phyloP scores from a whole-genome alignment of 2,797 vertebrate genomes.

The Centropyge bicolor region DNA sequence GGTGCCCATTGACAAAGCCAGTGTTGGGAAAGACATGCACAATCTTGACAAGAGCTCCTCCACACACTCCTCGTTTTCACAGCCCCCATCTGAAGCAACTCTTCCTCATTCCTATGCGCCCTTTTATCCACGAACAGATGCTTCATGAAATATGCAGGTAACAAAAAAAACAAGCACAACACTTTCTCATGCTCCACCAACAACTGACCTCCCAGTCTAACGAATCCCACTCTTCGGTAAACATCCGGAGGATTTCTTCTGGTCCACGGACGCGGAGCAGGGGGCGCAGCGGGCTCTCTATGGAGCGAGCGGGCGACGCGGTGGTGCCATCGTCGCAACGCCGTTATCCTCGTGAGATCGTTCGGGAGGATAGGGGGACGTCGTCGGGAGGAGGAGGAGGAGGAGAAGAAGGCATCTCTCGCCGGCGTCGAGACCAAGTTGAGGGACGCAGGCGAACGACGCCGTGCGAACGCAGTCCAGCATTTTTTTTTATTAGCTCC shows the following conservation, averaged over 20 bases:
- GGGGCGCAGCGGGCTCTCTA: slow-evolving; percentile 77
- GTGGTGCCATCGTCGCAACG: slow-evolving; percentile 79
- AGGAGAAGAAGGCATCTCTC: slow-evolving; percentile 64
- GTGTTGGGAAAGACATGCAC: too few species aligned
- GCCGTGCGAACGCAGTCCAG: slow-evolving; percentile 72
- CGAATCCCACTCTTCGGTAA: slow-evolving; percentile 88
- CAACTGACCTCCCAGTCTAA: slow-evolving; percentile 88
- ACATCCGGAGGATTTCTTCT: slow-evolving; percentile 88
- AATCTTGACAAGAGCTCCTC: too few species aligned
- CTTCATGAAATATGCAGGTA: slow-evolving; percentile 71
- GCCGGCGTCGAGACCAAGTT: slow-evolving; percentile 69
- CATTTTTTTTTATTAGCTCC: slow-evolving; percentile 51
- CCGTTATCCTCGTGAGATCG: slow-evolving; percentile 83
- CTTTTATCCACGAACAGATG: slow-evolving; percentile 64
- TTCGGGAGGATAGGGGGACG: slow-evolving; percentile 64
- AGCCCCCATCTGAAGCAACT: slow-evolving; percentile 41
- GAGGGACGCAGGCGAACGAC: slow-evolving; percentile 65
- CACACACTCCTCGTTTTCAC: too few species aligned
- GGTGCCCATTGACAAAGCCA: too few species aligned
- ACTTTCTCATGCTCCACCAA: slow-evolving; percentile 73
- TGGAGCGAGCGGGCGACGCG: slow-evolving; percentile 80
- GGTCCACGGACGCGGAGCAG: slow-evolving; percentile 79
- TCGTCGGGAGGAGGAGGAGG: slow-evolving; percentile 53
- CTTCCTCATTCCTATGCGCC: slow-evolving; percentile 78
- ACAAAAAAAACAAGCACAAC: slow-evolving; percentile 68